These are phyloP conservation scores for Leucopsar rothschildi DNA, from an alignment of 2,113 vertebrate genomes.

Conservation along the genomic window DNA sequence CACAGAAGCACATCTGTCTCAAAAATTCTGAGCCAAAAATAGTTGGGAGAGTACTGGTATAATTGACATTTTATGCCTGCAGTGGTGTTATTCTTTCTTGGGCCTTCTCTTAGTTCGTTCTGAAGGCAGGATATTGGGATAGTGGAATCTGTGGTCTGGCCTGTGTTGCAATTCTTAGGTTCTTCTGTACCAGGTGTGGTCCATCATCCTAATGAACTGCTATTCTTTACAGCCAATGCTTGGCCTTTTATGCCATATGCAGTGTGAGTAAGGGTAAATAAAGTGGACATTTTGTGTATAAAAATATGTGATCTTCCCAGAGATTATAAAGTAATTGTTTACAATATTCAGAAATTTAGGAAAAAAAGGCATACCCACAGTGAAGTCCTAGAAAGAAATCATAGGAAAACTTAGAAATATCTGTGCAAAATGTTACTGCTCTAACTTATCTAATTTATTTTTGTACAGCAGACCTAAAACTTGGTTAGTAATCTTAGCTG, in stretches of 20 bases:
- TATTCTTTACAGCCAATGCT: background rate
- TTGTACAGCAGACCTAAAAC: background rate
- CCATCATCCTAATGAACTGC: background rate
- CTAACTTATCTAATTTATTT: background rate
- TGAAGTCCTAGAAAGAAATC: background rate
- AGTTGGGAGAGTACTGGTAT: background rate
- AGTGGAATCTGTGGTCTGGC: background rate
- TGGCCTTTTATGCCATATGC: background rate
- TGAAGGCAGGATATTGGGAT: background rate
- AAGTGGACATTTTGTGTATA: background rate
- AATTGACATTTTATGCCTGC: background rate
- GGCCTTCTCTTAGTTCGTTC: background rate
- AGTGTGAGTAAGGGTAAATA: background rate
- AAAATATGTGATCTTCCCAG: background rate
- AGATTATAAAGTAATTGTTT: background rate
- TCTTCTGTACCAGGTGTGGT: background rate
- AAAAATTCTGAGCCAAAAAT: background rate
- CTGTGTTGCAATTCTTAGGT: background rate
- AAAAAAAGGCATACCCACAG: background rate
- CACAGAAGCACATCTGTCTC: background rate
- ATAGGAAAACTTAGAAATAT: background rate
- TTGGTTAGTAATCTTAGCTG: background rate
- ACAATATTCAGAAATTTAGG: background rate
- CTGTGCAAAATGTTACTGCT: background rate
- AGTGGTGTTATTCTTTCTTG: background rate